Evolutionary conservation across 2,113 vertebrate genomes (phyloP).

Genomic region (Melanotaenia duboulayi): DNA sequence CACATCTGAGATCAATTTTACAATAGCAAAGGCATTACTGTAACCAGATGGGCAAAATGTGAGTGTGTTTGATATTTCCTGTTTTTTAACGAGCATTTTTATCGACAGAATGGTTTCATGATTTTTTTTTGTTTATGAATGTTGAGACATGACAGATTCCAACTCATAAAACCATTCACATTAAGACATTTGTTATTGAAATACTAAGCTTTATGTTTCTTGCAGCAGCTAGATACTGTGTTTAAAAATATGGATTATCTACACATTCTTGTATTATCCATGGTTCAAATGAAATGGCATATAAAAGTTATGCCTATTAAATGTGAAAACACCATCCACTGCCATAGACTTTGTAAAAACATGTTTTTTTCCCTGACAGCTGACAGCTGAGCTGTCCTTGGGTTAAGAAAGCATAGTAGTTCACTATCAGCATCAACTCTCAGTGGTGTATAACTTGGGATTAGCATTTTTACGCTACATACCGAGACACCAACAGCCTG

Average conservation of each 20-base stretch:
- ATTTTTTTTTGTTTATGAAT: conserved; percentile 58
- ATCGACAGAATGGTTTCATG: conserved; percentile 57
- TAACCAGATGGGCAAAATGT: conserved; percentile 73
- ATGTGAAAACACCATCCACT: conserved; percentile 12
- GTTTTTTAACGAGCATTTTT: conserved; percentile 71
- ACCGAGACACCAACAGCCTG: conserved; percentile 45
- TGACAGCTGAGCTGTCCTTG: conserved; percentile 12
- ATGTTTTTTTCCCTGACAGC: conserved; percentile 22
- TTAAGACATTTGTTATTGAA: conserved; percentile 18
- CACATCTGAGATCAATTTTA: conserved; percentile 81
- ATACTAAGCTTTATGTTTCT: conserved; percentile 21
- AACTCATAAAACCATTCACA: conserved; percentile 31
- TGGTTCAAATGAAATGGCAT: conserved; percentile 11
- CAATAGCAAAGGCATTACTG: conserved; percentile 69
- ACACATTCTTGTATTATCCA: conserved; percentile 2
- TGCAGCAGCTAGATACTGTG: conserved; percentile 5
- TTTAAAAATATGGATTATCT: conserved; percentile 1
- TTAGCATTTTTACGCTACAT: conserved; percentile 53
- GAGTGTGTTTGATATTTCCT: conserved; percentile 65
- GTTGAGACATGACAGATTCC: conserved; percentile 57
- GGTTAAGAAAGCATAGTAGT: conserved; percentile 36
- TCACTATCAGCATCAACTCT: conserved; percentile 24
- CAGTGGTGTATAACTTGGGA: conserved; percentile 53
- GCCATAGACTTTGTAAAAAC: conserved; percentile 20
- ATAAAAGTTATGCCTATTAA: conserved; percentile 20